Base-by-base conservation (phyloP, 2,797 vertebrate genomes). In the Poecilia wingei region DNA sequence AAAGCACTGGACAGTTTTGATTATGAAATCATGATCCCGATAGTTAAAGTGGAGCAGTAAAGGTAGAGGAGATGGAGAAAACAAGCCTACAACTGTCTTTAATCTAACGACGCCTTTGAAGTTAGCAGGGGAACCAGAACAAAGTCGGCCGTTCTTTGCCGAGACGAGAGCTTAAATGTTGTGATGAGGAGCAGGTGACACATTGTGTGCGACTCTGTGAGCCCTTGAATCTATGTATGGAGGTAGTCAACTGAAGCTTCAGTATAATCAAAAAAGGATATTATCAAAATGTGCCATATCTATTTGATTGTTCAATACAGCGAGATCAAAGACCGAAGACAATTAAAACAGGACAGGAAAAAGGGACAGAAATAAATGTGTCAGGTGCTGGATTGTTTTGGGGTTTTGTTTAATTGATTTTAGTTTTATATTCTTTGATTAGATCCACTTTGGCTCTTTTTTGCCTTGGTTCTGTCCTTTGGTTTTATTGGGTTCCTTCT, bases 101-200 rank as follows among this genome's bases (percentile, higher is more conserved):
- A 93, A 93, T 94, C 90, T 88, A 79, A 78, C 31, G 66, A 76
- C 1, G 59, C 77, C 92, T 94, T 93, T 94, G 92, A 93, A 93
- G 89, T 80, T 1, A 31, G 79, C 78, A 81, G 84, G 4, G 76
- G 46, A 80, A 84, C 79, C 55, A 79, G 81, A 87, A 89, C 81
- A 92, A 86, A 91, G 86, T 90, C 84, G 81, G 83, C 77, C 86
- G 84, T 82, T 89, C 76, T 75, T 75, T 76, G 36, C 66, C 12
- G 66, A 82, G 82, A 85, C 3, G 75, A 13, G 5, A 64, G 28
- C 83, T 83, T 77, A 43, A 81, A 80, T 28, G 53, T 39, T 6
- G 39, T 88, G 80, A 88, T 13, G n/a, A 64, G 80, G 39, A 84
- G 77, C 55, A 51, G 66, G 76, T 76, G 81, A 82, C 80, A 79